Evolutionary conservation across 2,113 vertebrate genomes (phyloP), one percentile per base, ranked within the genome.

Genomic region (Nycticorax nycticorax): DNA sequence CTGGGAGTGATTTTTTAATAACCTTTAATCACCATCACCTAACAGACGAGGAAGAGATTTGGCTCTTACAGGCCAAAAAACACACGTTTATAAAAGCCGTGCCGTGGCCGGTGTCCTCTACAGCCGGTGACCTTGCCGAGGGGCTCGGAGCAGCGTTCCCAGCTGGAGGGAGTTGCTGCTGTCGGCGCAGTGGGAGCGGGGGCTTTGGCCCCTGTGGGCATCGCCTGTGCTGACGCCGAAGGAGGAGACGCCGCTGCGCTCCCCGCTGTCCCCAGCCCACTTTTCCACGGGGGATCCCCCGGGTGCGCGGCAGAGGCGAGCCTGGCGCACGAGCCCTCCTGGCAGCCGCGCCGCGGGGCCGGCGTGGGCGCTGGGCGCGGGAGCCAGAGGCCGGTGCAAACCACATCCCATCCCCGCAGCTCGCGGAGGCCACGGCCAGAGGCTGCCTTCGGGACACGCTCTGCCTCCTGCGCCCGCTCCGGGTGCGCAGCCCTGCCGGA

Each of bases 111-210:
- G 21, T 30, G 52, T 23, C 27, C 21, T 1, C 39, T 9, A 2
- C 28, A 43, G 75, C 22, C 32, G 4, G 28, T 3, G 14, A 13
- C 30, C 11, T 12, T 50, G 11, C 59, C 1, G 0, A 6, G 4
- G 47, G 66, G 18, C 57, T 37, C 67, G 52, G 41, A 74, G 83
- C 68, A 13, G 68, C 6, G 6, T 8, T 92, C 71, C 55, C 2
- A 1, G 37, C 24, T 3, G 6, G 37, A 72, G 27, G 50, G 11
- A 55, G 35, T 10, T 37, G 60, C 53, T 27, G 39, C 12, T 6
- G 0, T 24, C 0, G 1, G 4, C 1, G 7, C 32, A 15, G n/a
- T 21, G 28, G 45, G 39, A 60, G 53, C 6, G 0, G 18, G 17
- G 15, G 8, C 45, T 47, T 45, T 10, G 53, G 35, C 27, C 59